Conservation (phyloP, 2,113 vertebrate genomes). For the Spea multiplicata region DNA sequence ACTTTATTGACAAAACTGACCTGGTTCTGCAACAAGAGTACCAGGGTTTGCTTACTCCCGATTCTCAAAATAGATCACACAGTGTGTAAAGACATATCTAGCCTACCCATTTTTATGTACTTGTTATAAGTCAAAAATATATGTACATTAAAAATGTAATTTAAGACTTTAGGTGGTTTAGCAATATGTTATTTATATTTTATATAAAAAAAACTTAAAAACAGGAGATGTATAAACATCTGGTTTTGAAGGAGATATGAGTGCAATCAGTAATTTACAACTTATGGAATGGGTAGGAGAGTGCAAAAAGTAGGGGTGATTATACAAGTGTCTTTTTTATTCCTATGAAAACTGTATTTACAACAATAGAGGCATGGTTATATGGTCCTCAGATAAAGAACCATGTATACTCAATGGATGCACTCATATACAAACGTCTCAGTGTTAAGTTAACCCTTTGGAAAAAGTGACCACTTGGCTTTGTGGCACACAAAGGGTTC, state of each 20-base stretch:
- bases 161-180: constrained; percentile 5
- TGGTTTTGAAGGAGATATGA: neutral
- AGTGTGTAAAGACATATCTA: neutral
- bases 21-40: neutral
- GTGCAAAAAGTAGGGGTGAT: neutral
- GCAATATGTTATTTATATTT: neutral
- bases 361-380: neutral
- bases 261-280: neutral
- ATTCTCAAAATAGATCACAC: neutral
- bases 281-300: neutral
- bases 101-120: neutral
- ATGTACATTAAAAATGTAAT: neutral
- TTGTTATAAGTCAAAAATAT: neutral
- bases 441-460: neutral
- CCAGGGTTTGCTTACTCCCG: neutral
- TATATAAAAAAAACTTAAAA: neutral
- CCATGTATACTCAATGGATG: neutral
- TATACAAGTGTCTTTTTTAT: neutral
- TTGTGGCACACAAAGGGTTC: neutral
- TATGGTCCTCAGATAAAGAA: too few species aligned
- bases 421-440: neutral
- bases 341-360: neutral
- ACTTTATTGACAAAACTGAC: too few species aligned
- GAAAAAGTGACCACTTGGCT: neutral
- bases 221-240: neutral